Conservation (phyloP, 2,797 vertebrate species). For the Phalanger gymnotis region DNA sequence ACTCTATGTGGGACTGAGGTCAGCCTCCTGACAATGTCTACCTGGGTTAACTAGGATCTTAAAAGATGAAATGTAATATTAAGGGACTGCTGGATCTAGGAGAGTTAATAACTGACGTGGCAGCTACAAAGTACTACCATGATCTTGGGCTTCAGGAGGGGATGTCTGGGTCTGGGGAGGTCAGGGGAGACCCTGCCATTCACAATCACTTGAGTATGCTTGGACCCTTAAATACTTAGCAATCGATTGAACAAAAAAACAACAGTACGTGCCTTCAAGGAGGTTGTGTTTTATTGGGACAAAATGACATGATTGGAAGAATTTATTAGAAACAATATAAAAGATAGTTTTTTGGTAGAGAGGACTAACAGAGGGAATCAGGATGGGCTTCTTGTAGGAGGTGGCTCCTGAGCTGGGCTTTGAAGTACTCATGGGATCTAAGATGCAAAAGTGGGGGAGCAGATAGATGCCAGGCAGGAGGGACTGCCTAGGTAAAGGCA, state of each 20-base stretch:
- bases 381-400: not conserved
- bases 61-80: not conserved
- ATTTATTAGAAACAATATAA: not conserved
- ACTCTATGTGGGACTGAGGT: not conserved
- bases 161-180: not conserved
- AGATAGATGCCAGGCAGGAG: not conserved
- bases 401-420: not conserved
- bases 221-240: not conserved
- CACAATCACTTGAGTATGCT: not conserved
- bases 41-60: not conserved
- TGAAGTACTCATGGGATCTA: not conserved
- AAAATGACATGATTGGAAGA: not conserved
- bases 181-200: not conserved
- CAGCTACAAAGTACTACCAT: not conserved
- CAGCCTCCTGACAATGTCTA: not conserved
- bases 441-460: not conserved
- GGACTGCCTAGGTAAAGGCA: not conserved
- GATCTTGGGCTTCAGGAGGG: not conserved
- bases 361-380: not conserved
- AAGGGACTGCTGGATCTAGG: not conserved
- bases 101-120: not conserved
- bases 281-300: not conserved
- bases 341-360: not conserved
- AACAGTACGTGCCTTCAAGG: not conserved
- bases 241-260: not conserved